Conservation (phyloP, 2,797 vertebrate species). For the Etheostoma nigrum region DNA sequence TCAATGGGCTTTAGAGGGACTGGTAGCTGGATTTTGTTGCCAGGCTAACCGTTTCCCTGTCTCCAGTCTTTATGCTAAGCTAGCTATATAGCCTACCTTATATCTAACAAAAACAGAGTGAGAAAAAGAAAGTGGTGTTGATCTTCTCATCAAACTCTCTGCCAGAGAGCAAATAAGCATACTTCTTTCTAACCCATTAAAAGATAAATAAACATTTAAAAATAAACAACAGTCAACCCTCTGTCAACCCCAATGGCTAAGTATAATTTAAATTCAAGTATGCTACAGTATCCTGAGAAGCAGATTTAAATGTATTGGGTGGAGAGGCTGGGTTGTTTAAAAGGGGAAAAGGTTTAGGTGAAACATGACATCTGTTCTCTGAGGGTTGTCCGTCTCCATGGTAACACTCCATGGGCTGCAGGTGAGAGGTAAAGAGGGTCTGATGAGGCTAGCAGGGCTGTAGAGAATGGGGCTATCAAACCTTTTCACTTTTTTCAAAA, state of each 20-base stretch:
- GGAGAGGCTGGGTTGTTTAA: constrained; percentile 36
- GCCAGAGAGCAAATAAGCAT: constrained; percentile 26
- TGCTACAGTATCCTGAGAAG: constrained; percentile 11
- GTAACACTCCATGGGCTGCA: constrained; percentile 88
- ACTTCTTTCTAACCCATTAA: not conserved
- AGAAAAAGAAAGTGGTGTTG: not conserved
- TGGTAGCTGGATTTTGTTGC: not conserved
- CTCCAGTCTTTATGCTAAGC: not conserved
- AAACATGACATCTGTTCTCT: constrained; percentile 50
- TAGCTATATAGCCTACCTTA: not conserved
- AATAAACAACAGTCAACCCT: constrained; percentile 88
- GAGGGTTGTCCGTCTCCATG: constrained; percentile 94
- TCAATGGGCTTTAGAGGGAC: not conserved
- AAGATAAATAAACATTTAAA: constrained; percentile 61
- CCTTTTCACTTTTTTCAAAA: constrained; percentile 46
- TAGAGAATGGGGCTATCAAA: constrained; percentile 70
- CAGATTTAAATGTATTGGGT: constrained; percentile 33
- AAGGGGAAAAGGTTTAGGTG: constrained; percentile 46
- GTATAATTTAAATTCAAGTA: constrained; percentile 7
- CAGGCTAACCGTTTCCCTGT: not conserved
- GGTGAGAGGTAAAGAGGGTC: constrained; percentile 74
- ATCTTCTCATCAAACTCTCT: constrained; percentile 19
- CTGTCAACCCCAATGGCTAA: constrained; percentile 39
- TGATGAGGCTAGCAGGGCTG: constrained; percentile 81
- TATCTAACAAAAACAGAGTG: not conserved